Conservation (phyloP, 2,888 invertebrate species). For the Cyclophora albipunctata region DNA sequence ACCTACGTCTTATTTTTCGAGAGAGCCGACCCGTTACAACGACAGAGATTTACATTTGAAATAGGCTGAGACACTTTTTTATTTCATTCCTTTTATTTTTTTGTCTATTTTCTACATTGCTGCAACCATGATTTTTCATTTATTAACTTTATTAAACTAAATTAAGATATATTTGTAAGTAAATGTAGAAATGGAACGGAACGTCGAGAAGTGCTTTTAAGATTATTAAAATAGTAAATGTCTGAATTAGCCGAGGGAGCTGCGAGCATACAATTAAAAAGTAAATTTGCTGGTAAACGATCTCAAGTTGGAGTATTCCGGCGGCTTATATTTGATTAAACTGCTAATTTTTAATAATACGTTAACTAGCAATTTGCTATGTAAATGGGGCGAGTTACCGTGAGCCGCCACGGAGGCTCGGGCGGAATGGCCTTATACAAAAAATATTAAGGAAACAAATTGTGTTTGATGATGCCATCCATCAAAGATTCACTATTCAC, state of each 20-base stretch:
- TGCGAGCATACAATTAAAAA: too few relatives aligned
- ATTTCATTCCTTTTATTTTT: conserved; percentile 51
- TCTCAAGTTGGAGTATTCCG: conserved; percentile 21
- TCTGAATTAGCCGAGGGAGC: too few relatives aligned
- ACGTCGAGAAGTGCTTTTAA: too few relatives aligned
- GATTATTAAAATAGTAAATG: too few relatives aligned
- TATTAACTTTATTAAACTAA: conserved; percentile 3
- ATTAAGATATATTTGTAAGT: too few relatives aligned
- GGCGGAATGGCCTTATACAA: conserved; percentile 22
- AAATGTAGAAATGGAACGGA: too few relatives aligned
- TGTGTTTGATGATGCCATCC: conserved; percentile 27
- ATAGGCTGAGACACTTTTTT: conserved; percentile 57
- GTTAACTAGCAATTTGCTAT: conserved; percentile 23
- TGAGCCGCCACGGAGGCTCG: conserved; percentile 5
- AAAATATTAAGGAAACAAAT: conserved; percentile 32
- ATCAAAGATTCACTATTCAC: conserved; percentile 37
- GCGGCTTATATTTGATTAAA: conserved; percentile 29
- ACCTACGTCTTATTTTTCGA: conserved; percentile 63
- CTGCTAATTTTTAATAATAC: conserved; percentile 29
- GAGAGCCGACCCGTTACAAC: conserved; percentile 57
- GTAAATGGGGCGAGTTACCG: conserved; percentile 14
- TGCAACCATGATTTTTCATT: conserved; percentile 12
- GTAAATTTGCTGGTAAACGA: conserved; percentile 16
- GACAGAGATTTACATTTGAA: conserved; percentile 67
- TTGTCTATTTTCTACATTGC: conserved; percentile 29